Percentiles rank a stretch among this genome's conserved stretches.
Conservation (phyloP, 2,113 vertebrate genomes). For the Petromus typicus region DNA sequence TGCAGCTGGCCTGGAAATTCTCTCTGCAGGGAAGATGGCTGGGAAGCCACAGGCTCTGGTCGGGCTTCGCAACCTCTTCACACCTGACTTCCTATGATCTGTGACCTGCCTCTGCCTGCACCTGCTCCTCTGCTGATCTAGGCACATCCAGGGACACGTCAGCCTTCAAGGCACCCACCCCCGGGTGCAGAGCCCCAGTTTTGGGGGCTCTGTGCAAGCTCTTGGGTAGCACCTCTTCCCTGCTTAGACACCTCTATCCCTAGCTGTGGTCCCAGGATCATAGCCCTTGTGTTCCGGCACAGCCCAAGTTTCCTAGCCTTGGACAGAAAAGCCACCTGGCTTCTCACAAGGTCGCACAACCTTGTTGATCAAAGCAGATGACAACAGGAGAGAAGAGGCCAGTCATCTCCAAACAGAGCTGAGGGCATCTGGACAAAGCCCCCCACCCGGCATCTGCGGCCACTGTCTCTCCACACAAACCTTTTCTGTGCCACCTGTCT, state of each 20-base stretch:
- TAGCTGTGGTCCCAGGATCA: background rate
- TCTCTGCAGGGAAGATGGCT: too few relatives aligned
- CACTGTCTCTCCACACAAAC: too few relatives aligned
- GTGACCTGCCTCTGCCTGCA: background rate
- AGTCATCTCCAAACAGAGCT: background rate
- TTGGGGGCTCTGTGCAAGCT: too few relatives aligned
- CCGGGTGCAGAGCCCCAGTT: background rate
- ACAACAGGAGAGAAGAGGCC: background rate
- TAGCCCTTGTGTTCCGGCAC: background rate
- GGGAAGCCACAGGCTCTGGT: background rate
- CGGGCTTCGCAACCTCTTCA: background rate
- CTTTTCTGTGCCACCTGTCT: background rate
- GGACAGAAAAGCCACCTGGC: background rate
- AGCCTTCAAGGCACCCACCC: background rate
- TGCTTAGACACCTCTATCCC: background rate
- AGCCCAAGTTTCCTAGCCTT: background rate
- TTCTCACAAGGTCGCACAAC: background rate
- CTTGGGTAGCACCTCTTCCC: background rate
- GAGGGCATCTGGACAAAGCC: background rate
- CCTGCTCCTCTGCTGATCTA: background rate
- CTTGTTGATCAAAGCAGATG: background rate
- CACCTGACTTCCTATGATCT: background rate
- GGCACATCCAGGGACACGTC: background rate
- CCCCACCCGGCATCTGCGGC: accelerated
- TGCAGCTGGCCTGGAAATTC: background rate